These are phyloP conservation scores for Alligator sinensis DNA, from an alignment of 2,113 vertebrate species.

Conservation along the genomic window DNA sequence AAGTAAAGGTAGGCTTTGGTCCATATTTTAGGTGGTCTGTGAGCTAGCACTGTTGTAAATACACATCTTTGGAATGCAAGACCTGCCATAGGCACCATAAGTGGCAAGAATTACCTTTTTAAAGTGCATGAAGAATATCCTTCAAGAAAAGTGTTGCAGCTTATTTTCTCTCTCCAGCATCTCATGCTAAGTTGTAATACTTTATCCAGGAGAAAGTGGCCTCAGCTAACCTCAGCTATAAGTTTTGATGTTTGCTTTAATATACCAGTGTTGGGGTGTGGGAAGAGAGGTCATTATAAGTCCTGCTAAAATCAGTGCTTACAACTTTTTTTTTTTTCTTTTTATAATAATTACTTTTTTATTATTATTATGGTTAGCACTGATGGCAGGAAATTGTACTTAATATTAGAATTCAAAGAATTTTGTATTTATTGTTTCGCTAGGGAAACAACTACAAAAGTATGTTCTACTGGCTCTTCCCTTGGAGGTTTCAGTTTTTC, in stretches of 20 bases:
- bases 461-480: neutral
- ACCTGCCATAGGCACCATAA: neutral
- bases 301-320: too few relatives aligned
- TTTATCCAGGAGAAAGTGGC: neutral
- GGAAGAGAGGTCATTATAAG: neutral
- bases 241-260: neutral
- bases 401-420: neutral
- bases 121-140: neutral
- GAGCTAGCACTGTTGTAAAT: slow-evolving; percentile 19
- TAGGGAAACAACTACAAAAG: neutral
- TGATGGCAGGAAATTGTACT: neutral
- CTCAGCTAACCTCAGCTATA: neutral
- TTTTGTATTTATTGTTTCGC: fast-evolving
- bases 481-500: neutral
- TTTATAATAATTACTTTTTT: neutral
- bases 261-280: neutral
- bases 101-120: neutral
- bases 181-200: neutral
- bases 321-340: too few relatives aligned
- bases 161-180: neutral
- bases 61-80: neutral
- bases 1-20: neutral
- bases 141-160: neutral
- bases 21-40: neutral
- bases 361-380: neutral